Evolutionary conservation across 2,113 vertebrate species (phyloP).

Genomic region (Saiga tatarica): DNA sequence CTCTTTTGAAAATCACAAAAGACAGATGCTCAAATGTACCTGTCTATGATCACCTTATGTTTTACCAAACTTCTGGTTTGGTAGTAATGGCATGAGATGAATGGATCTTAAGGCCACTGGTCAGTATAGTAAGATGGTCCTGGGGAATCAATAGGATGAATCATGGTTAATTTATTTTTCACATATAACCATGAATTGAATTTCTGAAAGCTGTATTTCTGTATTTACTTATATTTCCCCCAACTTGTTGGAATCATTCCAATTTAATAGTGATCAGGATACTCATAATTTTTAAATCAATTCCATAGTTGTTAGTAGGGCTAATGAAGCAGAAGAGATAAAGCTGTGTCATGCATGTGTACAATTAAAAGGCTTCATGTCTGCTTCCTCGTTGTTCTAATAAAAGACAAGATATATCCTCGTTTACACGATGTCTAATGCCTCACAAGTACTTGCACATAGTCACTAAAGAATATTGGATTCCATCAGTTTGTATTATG

Average conservation of each 20-base stretch:
- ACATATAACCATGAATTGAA: background rate
- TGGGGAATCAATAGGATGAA: background rate
- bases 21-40: background rate
- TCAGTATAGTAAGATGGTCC: background rate
- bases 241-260: background rate
- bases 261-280: background rate
- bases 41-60: background rate
- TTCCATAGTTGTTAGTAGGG: background rate
- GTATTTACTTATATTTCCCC: background rate
- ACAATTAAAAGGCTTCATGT: background rate
- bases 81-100: background rate
- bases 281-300: background rate
- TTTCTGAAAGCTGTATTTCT: background rate
- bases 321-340: background rate
- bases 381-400: background rate
- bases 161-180: constrained; percentile 22
- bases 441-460: background rate
- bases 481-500: background rate
- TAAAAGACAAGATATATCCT: background rate
- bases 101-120: background rate
- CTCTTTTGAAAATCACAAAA: constrained; percentile 49
- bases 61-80: background rate
- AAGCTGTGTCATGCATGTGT: background rate
- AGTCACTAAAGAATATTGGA: background rate
- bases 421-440: background rate